Conservation (phyloP, 2,797 vertebrate genomes). For the Delichon dasypus region DNA sequence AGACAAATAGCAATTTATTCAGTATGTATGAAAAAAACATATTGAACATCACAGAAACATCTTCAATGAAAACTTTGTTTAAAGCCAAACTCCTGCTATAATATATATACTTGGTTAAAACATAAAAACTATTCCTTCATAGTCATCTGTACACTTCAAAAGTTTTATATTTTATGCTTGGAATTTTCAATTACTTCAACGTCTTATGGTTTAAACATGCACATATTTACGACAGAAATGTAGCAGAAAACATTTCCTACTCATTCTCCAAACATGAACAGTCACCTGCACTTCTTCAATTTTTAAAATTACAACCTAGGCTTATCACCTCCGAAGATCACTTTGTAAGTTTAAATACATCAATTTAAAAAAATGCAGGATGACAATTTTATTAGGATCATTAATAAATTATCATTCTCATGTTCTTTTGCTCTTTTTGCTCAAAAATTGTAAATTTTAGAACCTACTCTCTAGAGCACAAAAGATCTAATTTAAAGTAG, state of each 20-base stretch:
- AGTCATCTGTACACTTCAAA: neutral
- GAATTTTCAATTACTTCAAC: neutral
- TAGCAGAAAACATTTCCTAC: neutral
- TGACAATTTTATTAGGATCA: neutral
- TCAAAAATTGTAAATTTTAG: neutral
- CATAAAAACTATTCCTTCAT: neutral
- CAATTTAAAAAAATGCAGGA: neutral
- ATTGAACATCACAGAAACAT: neutral
- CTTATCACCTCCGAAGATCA: neutral
- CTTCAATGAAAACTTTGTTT: neutral
- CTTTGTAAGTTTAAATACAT: neutral
- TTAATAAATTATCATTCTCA: neutral
- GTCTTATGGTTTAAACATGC: neutral
- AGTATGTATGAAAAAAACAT: neutral
- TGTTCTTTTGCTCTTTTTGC: neutral
- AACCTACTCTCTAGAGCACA: neutral
- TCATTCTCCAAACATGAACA: neutral
- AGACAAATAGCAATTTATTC: neutral
- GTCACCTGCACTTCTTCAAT: neutral
- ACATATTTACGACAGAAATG: neutral
- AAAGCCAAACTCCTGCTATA: neutral
- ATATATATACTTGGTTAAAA: neutral
- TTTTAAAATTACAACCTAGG: neutral
- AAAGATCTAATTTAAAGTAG: neutral
- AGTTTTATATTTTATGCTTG: neutral